phyloP scores from a whole-genome alignment of 1,140 invertebrate genomes.

The Drosophila nigromelanica region DNA sequence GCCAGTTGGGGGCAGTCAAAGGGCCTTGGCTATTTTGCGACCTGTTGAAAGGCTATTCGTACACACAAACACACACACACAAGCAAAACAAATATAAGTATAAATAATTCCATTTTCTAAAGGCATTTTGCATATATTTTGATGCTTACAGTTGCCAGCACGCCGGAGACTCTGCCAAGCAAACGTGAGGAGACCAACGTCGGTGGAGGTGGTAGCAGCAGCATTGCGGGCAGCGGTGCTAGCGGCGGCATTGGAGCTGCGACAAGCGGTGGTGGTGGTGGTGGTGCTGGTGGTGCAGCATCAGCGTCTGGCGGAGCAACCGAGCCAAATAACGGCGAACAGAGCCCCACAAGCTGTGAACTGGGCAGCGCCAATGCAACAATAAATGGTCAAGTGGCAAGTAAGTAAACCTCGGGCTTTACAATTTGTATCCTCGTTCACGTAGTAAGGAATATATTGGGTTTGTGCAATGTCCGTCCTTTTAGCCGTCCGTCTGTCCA shows the following conservation, averaged over 20 bases:
- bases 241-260: conserved; percentile 25
- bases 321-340: conserved; percentile 54
- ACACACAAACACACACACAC: conserved; percentile 2
- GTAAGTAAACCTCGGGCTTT: conserved; percentile 84
- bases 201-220: conserved; percentile 38
- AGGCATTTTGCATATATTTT: conserved; percentile 34
- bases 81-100: not conserved
- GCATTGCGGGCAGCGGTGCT: conserved; percentile 18
- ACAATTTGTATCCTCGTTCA: not conserved
- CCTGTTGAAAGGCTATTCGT: conserved; percentile 58
- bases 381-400: conserved; percentile 86
- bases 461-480: no score
- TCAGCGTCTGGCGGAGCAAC: conserved; percentile 29
- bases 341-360: conserved; percentile 56
- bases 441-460: no score
- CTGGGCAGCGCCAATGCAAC: conserved; percentile 69
- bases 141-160: conserved; percentile 86
- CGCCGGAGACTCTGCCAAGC: conserved; percentile 85
- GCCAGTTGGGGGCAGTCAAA: conserved; percentile 28
- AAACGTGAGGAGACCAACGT: conserved; percentile 83
- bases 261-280: conserved; percentile 18
- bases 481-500: no score
- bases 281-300: conserved; percentile 37
- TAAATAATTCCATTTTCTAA: conserved; percentile 26
- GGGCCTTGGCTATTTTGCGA: conserved; percentile 31